Evolutionary conservation across 2,113 vertebrate species (phyloP).

Genomic region (Parus major): DNA sequence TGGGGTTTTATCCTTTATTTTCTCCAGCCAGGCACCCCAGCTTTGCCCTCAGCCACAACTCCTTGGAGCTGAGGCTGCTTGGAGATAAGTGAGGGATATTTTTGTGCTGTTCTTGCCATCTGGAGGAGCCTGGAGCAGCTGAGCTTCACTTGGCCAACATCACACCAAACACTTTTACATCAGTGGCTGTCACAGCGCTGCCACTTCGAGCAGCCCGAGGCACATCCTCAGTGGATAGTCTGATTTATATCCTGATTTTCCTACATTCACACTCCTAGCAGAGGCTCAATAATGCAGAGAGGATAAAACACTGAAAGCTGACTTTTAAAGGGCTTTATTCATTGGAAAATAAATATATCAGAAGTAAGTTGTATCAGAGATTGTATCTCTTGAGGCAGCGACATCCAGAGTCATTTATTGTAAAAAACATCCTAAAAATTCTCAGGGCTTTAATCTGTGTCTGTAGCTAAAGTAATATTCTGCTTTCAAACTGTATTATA

Average conservation of each 20-base stretch:
- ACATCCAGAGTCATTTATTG: not conserved
- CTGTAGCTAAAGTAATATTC: not conserved
- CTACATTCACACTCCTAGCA: not conserved
- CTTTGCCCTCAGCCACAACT: not conserved
- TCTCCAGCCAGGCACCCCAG: not conserved
- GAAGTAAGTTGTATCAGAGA: not conserved
- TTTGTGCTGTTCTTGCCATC: not conserved
- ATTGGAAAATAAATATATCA: not conserved
- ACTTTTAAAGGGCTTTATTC: not conserved
- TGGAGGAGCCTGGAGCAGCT: not conserved
- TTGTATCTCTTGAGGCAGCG: not conserved
- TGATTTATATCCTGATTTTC: not conserved
- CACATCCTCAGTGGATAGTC: not conserved
- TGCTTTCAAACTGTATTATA: not conserved
- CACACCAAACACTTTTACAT: not conserved
- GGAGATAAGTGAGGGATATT: not conserved
- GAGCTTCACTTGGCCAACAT: not conserved
- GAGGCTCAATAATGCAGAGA: not conserved
- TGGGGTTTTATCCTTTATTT: not conserved
- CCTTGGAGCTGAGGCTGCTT: not conserved
- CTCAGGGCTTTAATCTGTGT: not conserved
- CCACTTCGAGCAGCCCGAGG: not conserved
- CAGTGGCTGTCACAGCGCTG: not conserved
- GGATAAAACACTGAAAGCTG: not conserved
- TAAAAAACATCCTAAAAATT: not conserved